phyloP scores from a whole-genome alignment of 2,113 vertebrate species.

The Panurus biarmicus region DNA sequence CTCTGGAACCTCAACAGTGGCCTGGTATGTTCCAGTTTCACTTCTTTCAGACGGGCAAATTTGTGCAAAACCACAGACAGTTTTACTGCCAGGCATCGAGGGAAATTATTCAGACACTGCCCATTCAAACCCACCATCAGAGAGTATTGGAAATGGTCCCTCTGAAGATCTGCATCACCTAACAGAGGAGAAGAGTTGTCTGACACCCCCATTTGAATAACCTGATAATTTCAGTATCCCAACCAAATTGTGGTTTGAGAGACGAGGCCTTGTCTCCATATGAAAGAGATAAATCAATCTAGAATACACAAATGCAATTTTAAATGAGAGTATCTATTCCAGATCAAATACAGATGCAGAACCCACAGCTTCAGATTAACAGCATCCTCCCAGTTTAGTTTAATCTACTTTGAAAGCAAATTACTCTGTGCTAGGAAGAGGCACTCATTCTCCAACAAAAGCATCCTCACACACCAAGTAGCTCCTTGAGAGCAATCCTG shows the following conservation, averaged over 20 bases:
- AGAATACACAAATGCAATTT: slow-evolving; percentile 3
- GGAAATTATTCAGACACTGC: background rate
- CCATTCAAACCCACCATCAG: background rate
- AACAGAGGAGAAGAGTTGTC: background rate
- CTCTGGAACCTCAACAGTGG: background rate
- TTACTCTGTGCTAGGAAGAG: background rate
- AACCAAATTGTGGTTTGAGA: background rate
- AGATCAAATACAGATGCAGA: slow-evolving; percentile 27
- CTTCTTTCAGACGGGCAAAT: background rate
- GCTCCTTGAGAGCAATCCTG: background rate
- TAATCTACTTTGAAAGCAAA: slow-evolving; percentile 6
- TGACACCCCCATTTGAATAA: background rate
- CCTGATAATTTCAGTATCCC: background rate
- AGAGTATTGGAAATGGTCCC: background rate
- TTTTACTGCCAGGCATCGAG: background rate
- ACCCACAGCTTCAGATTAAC: background rate
- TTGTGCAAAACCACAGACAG: background rate
- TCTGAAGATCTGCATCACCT: background rate
- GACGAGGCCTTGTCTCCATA: background rate
- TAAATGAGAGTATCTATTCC: background rate
- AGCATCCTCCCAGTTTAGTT: background rate
- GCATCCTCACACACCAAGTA: background rate
- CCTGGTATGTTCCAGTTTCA: rapidly evolving
- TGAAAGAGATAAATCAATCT: slow-evolving; percentile 25
- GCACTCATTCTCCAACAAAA: background rate